Conservation (phyloP, 2,113 vertebrate species). For the Ia io region DNA sequence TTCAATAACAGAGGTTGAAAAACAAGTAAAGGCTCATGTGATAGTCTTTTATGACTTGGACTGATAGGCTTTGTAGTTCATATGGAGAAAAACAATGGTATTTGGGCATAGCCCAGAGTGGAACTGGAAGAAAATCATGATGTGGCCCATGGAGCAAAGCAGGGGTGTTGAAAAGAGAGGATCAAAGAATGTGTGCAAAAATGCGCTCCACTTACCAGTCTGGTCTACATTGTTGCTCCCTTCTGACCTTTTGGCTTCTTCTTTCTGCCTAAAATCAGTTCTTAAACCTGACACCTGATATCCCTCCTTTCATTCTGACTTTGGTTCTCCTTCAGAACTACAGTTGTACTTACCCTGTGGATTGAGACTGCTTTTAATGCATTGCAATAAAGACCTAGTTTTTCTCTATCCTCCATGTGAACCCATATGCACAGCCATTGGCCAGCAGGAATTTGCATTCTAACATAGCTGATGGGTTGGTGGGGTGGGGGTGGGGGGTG, state of each 20-base stretch:
- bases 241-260: not conserved
- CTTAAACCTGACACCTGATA: not conserved
- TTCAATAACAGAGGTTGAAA: not conserved
- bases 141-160: no score
- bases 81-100: not conserved
- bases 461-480: not conserved
- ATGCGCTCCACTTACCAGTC: not conserved
- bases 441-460: not conserved
- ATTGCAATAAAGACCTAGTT: not conserved
- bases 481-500: not conserved
- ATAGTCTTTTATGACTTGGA: not conserved
- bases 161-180: not conserved
- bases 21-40: not conserved
- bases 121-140: not conserved
- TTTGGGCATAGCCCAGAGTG: not conserved
- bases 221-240: not conserved
- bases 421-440: not conserved
- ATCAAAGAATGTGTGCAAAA: not conserved
- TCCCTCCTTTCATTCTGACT: not conserved
- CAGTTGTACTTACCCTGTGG: not conserved
- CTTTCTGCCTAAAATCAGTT: not conserved
- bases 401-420: not conserved
- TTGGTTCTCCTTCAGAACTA: not conserved
- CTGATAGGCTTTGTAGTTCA: not conserved
- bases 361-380: not conserved